Percentiles rank a stretch among this genome's conserved stretches.
Evolutionary conservation across 2,888 invertebrate genomes (phyloP).

Genomic region (Artemia sp.): DNA sequence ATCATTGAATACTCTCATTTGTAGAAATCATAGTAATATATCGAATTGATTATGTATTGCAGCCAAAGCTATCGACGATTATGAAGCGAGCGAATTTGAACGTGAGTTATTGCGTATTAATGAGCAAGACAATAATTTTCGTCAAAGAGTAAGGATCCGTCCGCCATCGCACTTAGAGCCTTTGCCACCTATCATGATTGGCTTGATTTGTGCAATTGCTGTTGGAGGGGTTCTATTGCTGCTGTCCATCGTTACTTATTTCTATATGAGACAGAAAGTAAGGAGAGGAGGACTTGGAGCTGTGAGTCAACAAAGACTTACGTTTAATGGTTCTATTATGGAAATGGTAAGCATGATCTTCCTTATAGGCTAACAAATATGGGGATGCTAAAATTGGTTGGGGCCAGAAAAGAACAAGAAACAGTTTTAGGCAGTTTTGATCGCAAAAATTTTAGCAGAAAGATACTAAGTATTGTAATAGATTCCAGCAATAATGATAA

Average conservation of each 20-base stretch:
- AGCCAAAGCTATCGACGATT: background rate
- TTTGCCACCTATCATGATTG: constrained; percentile 29
- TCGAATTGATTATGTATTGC: background rate
- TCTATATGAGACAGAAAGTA: constrained; percentile 37
- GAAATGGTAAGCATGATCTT: constrained; percentile 41
- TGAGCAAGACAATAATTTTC: background rate
- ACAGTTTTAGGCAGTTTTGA: too few relatives aligned
- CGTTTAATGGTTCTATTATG: constrained; percentile 57
- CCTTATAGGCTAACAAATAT: too few relatives aligned
- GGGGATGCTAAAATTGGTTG: too few relatives aligned
- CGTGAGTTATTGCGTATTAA: background rate
- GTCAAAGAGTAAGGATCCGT: background rate
- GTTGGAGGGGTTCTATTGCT: constrained; percentile 47
- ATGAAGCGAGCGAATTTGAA: constrained; percentile 8
- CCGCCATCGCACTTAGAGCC: constrained; percentile 18
- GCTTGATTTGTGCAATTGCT: constrained; percentile 49
- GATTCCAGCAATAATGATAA: too few relatives aligned
- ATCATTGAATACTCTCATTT: too few relatives aligned
- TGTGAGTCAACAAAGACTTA: constrained; percentile 47
- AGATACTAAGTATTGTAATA: too few relatives aligned
- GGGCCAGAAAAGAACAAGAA: too few relatives aligned
- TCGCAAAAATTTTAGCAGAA: too few relatives aligned
- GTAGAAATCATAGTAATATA: too few relatives aligned
- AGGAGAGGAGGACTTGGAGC: constrained; percentile 29
- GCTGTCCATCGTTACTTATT: constrained; percentile 44